Evolutionary conservation across 1,140 invertebrate species (phyloP).

Genomic region (Pogonomyrmex californicus): DNA sequence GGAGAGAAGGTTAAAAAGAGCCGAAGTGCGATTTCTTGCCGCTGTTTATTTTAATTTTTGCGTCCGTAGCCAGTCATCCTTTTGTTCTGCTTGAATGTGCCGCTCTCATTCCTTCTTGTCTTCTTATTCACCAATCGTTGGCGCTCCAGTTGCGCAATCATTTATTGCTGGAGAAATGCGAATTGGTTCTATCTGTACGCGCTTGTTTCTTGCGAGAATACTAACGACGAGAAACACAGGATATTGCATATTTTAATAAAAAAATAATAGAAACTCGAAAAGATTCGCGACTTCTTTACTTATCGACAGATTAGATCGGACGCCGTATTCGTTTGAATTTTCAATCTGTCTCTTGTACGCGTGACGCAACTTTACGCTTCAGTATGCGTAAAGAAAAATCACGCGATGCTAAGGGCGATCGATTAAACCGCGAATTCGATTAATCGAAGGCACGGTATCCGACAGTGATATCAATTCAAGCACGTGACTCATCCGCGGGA

Average conservation of each 20-base stretch:
- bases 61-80: constrained; percentile 76
- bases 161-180: constrained; percentile 27
- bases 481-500: constrained; percentile 80
- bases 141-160: constrained; percentile 19
- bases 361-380: neutral
- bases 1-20: constrained; percentile 15
- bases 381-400: neutral
- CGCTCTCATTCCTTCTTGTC: constrained; percentile 73
- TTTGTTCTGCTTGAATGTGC: constrained; percentile 79
- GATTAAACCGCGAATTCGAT: constrained; percentile 15
- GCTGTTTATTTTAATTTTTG: constrained; percentile 86
- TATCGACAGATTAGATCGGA: neutral
- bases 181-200: neutral
- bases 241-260: neutral
- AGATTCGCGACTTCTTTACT: neutral
- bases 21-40: constrained; percentile 80
- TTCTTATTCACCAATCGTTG: constrained; percentile 70
- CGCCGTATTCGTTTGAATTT: neutral
- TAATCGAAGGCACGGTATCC: constrained; percentile 43
- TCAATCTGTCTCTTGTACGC: neutral
- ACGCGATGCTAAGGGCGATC: neutral
- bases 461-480: constrained; percentile 81
- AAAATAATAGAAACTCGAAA: neutral
- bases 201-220: constrained; percentile 1
- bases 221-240: neutral